Percentiles rank a stretch among this genome's conserved stretches.
These are phyloP conservation scores for Atrichornis clamosus DNA, from an alignment of 2,113 vertebrate genomes.

Conservation along the genomic window DNA sequence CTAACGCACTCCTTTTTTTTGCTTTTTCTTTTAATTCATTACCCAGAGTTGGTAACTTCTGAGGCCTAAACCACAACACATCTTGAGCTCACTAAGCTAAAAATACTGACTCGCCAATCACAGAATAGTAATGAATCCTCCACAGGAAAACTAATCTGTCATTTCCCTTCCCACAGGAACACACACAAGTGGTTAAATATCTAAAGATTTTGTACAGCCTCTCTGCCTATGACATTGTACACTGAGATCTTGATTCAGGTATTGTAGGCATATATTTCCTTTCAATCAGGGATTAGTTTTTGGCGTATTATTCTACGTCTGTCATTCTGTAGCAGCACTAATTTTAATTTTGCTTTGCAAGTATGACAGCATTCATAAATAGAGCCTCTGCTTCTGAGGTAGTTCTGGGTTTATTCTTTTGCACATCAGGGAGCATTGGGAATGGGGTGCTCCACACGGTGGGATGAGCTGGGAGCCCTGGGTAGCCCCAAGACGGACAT, in stretches of 20 bases:
- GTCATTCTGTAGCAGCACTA: not conserved
- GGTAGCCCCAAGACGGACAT: not conserved
- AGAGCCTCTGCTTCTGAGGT: not conserved
- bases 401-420: not conserved
- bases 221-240: not conserved
- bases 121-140: constrained; percentile 20
- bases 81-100: not conserved
- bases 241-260: not conserved
- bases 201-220: not conserved
- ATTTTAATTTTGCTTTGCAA: constrained; percentile 5
- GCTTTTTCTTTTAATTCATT: not conserved
- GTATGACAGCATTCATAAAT: not conserved
- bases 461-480: not conserved
- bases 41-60: not conserved
- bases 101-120: not conserved
- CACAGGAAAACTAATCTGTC: constrained; percentile 4
- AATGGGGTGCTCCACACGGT: not conserved
- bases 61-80: not conserved
- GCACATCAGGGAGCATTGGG: not conserved
- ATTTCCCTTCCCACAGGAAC: constrained; percentile 13
- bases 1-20: not conserved
- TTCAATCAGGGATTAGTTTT: not conserved
- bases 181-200: not conserved
- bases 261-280: not conserved
- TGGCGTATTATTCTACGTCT: not conserved